Conservation (phyloP, 2,888 invertebrate genomes). For the Teleiodes luculella region DNA sequence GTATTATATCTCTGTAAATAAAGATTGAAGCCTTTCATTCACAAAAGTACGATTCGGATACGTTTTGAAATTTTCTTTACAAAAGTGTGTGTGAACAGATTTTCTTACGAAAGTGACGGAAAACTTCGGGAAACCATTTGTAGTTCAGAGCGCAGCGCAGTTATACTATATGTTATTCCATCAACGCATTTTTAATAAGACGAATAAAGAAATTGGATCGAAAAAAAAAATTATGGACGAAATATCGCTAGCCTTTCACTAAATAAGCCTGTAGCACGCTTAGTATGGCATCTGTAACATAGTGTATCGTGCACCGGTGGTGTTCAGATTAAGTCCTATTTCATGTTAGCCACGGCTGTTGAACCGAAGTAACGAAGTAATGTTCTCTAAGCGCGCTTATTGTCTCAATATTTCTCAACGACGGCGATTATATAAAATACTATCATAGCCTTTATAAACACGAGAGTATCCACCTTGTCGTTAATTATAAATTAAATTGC, state of each 20-base stretch:
- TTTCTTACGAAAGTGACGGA: too few species aligned
- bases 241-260: background rate
- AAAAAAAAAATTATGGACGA: conserved; percentile 12
- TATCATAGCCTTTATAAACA: background rate
- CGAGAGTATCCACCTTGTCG: background rate
- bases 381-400: conserved; percentile 39
- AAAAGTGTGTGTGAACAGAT: too few species aligned
- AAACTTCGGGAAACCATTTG: too few species aligned
- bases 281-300: background rate
- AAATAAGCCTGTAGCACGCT: background rate
- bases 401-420: conserved; percentile 38
- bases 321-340: conserved; percentile 33
- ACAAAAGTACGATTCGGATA: too few species aligned
- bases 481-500: background rate
- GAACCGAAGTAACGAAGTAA: conserved; percentile 34
- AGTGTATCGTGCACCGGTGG: background rate
- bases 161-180: too few species aligned
- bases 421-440: conserved; percentile 28
- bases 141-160: too few species aligned
- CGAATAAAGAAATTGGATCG: too few species aligned
- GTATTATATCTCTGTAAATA: too few species aligned
- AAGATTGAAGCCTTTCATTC: too few species aligned
- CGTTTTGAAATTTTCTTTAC: too few species aligned
- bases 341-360: conserved; percentile 41
- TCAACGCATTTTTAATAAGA: too few species aligned